Evolutionary conservation across 2,888 invertebrate genomes (phyloP).

Genomic region (Oligia latruncula): DNA sequence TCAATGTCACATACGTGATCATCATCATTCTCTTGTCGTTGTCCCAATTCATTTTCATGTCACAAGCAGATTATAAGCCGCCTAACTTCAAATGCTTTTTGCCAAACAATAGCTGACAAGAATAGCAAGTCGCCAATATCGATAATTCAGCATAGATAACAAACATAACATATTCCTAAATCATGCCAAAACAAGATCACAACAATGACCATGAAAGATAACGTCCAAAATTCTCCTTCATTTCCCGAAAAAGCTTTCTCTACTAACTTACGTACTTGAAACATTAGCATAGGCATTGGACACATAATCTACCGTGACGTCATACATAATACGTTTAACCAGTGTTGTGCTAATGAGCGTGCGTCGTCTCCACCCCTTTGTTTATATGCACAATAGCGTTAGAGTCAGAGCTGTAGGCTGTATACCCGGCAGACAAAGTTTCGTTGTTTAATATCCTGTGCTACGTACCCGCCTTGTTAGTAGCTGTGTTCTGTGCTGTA

Average conservation of each 20-base stretch:
- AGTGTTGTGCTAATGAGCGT: conserved; percentile 72
- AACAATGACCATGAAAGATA: not conserved
- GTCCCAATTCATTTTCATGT: not conserved
- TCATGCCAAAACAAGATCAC: not conserved
- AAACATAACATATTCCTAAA: conserved; percentile 17
- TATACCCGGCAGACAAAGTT: conserved; percentile 72
- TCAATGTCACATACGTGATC: not conserved
- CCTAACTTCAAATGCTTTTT: not conserved
- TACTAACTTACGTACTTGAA: not conserved
- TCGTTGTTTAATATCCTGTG: conserved; percentile 70
- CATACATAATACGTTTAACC: conserved; percentile 40
- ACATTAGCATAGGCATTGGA: conserved; percentile 24
- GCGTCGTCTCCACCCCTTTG: conserved; percentile 73
- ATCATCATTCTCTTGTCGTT: not conserved
- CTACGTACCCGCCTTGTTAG: conserved; percentile 66
- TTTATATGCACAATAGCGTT: conserved; percentile 78
- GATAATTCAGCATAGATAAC: not conserved
- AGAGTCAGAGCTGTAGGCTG: conserved; percentile 63
- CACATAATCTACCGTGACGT: conserved; percentile 40
- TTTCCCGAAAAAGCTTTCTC: conserved; percentile 13
- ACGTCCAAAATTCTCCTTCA: not conserved
- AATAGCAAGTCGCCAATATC: not conserved
- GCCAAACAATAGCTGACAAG: not conserved
- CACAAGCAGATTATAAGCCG: not conserved
- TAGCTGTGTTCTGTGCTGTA: conserved; percentile 57